Percentiles rank a stretch among this genome's conserved stretches.
Evolutionary conservation across 2,113 vertebrate genomes (phyloP).

Genomic region (Hemiprocne comata): DNA sequence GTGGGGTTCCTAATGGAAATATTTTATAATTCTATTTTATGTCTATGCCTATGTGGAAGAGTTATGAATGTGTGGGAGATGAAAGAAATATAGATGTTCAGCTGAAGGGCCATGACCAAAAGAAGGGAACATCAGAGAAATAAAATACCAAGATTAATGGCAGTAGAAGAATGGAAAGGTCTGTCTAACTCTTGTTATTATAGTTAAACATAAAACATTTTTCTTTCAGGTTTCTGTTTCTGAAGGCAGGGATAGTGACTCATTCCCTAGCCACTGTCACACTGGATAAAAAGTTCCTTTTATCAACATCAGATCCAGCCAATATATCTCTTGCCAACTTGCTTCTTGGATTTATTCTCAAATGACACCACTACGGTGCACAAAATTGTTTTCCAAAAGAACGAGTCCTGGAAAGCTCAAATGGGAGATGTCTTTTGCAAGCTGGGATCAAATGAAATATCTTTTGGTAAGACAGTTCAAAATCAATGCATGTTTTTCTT

Average conservation of each 20-base stretch:
- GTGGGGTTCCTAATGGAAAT: neutral
- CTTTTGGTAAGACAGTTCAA: neutral
- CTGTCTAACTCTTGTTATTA: neutral
- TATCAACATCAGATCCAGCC: neutral
- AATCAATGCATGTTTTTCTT: neutral
- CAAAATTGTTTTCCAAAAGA: constrained; percentile 1
- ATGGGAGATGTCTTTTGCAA: neutral
- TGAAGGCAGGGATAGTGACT: constrained; percentile 8
- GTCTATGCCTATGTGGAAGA: neutral
- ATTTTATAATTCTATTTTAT: neutral
- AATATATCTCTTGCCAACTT: neutral
- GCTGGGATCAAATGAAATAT: neutral
- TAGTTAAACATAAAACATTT: constrained; percentile 5
- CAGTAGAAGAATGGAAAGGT: neutral
- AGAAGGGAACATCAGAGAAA: neutral
- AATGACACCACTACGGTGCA: neutral
- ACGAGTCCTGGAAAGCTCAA: neutral
- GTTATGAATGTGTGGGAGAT: neutral
- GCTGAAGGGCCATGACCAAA: neutral
- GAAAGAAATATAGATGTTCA: constrained; percentile 27
- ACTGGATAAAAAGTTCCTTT: neutral
- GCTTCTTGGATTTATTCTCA: constrained; percentile 9
- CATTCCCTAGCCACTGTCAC: constrained; percentile 18
- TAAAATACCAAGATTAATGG: constrained; percentile 40
- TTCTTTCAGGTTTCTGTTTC: constrained; percentile 34